Evolutionary conservation across 2,113 vertebrate species (phyloP), one percentile per base, ranked within the genome.

Genomic region (Pseudolaguvia tuberculata): DNA sequence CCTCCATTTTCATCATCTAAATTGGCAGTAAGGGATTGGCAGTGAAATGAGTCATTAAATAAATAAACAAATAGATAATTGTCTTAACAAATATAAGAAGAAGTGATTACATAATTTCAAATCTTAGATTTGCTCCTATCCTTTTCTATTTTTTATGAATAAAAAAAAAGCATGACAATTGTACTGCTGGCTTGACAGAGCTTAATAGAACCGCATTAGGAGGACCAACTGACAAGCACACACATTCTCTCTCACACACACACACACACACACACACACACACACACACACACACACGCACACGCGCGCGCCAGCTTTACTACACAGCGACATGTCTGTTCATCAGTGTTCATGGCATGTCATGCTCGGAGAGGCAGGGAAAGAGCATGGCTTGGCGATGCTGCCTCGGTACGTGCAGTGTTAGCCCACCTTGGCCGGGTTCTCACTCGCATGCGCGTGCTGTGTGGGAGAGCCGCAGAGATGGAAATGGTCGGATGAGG

Each of bases 381-480:
- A 35, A 17, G 31, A 56, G 68, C 68, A 70, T 70, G 68, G 52
- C 63, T 27, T 29, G 63, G 23, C 3, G 63, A 50, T 20, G 63
- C 45, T 50, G 63, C 15, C 29, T 55, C 12, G 31, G 31, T 4
- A 48, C 48, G 13, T 7, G 47, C 66, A 50, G 25, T 31, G 51
- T 25, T 67, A 67, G 31, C n/a, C 14, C 68, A 56, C 52, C 68
- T 56, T 25, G 50, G 31, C 68, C 15, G 67, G 51, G 50, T 8
- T 52, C 27, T 42, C 20, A 56, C 13, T 56, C 69, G n/a, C 53
- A 57, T 27, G 51, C 69, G 52, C 69, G 69, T 3, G 53, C 53
- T 25, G 70, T 48, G 70, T 45, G 55, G 35, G 70, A 58, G 70
- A 72, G 70, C 55, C 20, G 70, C 70, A 58, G 70, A 56, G 55